These are phyloP conservation scores for Chromis chromis DNA, from an alignment of 2,797 vertebrate genomes.

Conservation along the genomic window DNA sequence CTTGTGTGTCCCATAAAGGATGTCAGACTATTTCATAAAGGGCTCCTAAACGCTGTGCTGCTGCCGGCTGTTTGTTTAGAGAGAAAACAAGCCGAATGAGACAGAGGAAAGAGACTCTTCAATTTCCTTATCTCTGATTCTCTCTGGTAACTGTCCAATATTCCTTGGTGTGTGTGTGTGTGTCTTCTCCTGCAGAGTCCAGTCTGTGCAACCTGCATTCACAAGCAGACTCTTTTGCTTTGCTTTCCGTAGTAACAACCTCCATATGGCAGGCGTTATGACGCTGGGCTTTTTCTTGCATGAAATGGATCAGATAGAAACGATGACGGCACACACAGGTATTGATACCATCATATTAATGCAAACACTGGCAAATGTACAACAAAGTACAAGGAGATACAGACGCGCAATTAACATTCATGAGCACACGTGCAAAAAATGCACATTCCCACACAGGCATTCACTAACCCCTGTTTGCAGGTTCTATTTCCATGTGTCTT, in stretches of 20 bases:
- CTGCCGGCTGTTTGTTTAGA: conserved; percentile 73
- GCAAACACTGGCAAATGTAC: conserved; percentile 21
- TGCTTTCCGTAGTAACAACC: conserved; percentile 74
- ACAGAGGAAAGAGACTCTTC: conserved; percentile 75
- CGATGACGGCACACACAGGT: conserved; percentile 27
- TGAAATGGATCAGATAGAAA: conserved; percentile 66
- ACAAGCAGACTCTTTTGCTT: conserved; percentile 65
- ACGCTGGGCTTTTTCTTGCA: conserved; percentile 62
- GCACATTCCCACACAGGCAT: background rate
- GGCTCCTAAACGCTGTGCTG: conserved; percentile 57
- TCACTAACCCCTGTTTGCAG: conserved; percentile 1
- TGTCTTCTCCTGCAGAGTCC: conserved; percentile 57
- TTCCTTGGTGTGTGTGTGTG: conserved; percentile 50
- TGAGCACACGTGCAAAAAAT: conserved; percentile 8
- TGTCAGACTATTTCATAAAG: conserved; percentile 73
- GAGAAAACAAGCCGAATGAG: conserved; percentile 75
- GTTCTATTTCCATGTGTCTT: conserved; percentile 43
- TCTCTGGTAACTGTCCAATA: conserved; percentile 80
- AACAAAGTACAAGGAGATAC: conserved; percentile 1
- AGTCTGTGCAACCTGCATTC: conserved; percentile 68
- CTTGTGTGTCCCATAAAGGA: conserved; percentile 51
- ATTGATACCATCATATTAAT: conserved; percentile 20
- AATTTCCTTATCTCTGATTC: conserved; percentile 84
- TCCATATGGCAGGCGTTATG: conserved; percentile 71
- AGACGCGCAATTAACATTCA: conserved; percentile 4